Base-by-base conservation (phyloP, 2,888 invertebrate genomes). In the Drosophila barbarae region DNA sequence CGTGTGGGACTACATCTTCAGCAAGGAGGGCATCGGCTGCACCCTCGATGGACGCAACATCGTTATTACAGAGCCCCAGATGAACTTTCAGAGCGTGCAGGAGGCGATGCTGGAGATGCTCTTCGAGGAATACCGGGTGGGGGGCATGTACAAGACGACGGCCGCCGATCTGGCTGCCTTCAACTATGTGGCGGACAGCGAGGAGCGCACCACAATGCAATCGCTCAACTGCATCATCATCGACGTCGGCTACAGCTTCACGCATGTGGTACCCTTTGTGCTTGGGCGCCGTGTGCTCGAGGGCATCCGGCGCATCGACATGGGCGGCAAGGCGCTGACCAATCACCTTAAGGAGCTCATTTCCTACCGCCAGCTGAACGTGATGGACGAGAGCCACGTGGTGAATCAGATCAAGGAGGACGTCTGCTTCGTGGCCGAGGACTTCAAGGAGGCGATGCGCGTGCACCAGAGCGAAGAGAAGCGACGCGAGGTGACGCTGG, bases 331-430 rank as follows among this genome's bases (percentile, higher is more conserved):
- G 90, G 92, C 97, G 10, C 49, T 99, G 66, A 99, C 99, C 0
- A 99, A 99, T 91, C 97, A 99, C 90, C 90, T 99, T 46, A 99
- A 99, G 89, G 99, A 99, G 89, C 93, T 98, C 15, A 93, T 99
- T 74, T 99, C 99, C 0, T 99, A 99, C 89, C 95, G 91, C 41
- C 98, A 99, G 87, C 90, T 99, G 44, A 97, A 99, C 91, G 98
- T 99, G 0, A 97, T 98, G 97, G 98, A 99, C 87, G 99, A 99
- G 89, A 98, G 98, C 0, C 98, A 96, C 90, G 98, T 99, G 0
- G 97, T 99, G 47, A 99, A 99, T 90, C 98, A 99, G 90, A 95
- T 95, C 0, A 99, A 99, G 89, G 99, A 99, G 90, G 99, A 99
- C 88, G 93, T 95, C 0, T 99, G 99, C 88, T 99, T 94, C 90